Conservation (phyloP, 2,888 invertebrate genomes). For the Cephus nigrinus region DNA sequence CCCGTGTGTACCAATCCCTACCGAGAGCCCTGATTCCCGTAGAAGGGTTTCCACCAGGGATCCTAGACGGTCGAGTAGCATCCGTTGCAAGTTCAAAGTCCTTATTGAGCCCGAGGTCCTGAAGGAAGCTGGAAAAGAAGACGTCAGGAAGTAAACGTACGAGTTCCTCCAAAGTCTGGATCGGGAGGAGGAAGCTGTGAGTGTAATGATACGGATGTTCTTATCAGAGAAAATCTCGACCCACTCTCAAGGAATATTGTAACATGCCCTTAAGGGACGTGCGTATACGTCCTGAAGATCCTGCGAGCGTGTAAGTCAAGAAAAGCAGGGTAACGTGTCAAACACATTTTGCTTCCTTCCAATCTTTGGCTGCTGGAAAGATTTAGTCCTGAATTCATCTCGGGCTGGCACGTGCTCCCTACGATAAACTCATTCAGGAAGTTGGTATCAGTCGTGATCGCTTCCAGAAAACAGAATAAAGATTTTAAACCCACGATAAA, state of each 20-base stretch:
- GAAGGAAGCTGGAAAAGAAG: neutral
- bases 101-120: neutral
- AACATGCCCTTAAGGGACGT: slow-evolving; percentile 61
- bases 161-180: neutral
- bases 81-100: neutral
- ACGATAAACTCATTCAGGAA: neutral
- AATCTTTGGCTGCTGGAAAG: slow-evolving; percentile 30
- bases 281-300: slow-evolving; percentile 36
- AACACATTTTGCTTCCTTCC: slow-evolving; percentile 47
- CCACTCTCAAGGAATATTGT: slow-evolving; percentile 43
- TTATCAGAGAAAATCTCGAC: slow-evolving; percentile 43
- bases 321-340: slow-evolving; percentile 57
- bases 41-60: neutral
- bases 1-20: neutral
- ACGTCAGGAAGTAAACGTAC: neutral
- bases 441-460: neutral
- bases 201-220: slow-evolving; percentile 41
- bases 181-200: neutral
- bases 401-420: neutral
- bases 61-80: too few species aligned
- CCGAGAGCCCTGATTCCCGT: neutral
- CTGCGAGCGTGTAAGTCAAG: slow-evolving; percentile 49
- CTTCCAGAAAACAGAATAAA: neutral
- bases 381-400: slow-evolving; percentile 34
- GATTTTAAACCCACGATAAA: neutral